A percentile compares a stretch with the other conserved stretches of the same genome.
Conservation (phyloP, 2,113 vertebrate genomes). For the Sebastes schlegelii region DNA sequence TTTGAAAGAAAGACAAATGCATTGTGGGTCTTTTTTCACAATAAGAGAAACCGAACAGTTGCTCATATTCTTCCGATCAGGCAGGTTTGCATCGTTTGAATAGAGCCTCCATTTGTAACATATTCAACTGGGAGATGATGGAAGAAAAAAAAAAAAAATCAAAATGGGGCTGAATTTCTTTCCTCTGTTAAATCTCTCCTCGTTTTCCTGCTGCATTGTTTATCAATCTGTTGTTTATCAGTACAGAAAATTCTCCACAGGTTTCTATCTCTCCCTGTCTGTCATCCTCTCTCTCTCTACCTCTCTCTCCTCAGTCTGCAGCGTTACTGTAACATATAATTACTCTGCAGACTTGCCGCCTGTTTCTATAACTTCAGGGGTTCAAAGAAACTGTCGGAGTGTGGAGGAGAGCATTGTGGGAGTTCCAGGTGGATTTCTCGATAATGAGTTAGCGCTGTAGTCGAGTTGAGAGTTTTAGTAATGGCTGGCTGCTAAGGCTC, state of each 20-base stretch:
- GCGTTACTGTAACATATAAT: constrained; percentile 83
- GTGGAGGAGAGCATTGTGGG: constrained; percentile 84
- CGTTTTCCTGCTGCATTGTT: constrained; percentile 65
- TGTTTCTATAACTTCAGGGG: constrained; percentile 79
- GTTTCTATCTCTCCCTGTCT: constrained; percentile 58
- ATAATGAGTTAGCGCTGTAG: constrained; percentile 83
- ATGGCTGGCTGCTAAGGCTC: constrained; percentile 83
- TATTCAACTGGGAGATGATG: constrained; percentile 29
- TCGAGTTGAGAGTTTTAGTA: constrained; percentile 82
- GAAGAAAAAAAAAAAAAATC: constrained; percentile 31
- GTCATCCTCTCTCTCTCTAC: constrained; percentile 48
- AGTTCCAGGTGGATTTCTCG: constrained; percentile 86
- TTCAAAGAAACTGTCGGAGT: constrained; percentile 83
- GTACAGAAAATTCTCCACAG: constrained; percentile 61
- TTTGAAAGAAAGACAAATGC: not conserved
- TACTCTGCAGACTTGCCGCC: constrained; percentile 80
- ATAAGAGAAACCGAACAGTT: constrained; percentile 10
- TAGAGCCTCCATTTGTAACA: constrained; percentile 9
- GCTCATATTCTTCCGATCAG: constrained; percentile 31
- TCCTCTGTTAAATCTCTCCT: constrained; percentile 50
- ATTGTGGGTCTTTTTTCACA: not conserved
- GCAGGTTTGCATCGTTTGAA: constrained; percentile 25
- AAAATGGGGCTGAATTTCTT: constrained; percentile 31
- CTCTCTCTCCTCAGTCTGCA: constrained; percentile 31
- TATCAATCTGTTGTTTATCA: constrained; percentile 78